These are phyloP conservation scores for Drosophila mauritiana DNA, from an alignment of 1,140 invertebrate species.

Conservation along the genomic window DNA sequence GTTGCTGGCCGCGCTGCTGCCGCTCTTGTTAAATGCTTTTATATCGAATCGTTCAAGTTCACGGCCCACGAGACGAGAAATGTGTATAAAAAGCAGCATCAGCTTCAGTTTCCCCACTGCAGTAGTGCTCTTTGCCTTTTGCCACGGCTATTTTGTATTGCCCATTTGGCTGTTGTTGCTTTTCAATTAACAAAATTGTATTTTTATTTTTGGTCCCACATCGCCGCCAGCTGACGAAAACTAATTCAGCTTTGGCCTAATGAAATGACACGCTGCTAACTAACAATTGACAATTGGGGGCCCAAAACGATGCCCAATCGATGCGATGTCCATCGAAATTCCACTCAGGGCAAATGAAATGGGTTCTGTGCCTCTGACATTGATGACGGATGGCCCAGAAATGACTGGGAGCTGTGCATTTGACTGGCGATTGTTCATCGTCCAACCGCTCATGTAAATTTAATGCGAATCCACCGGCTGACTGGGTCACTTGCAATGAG, in stretches of 20 bases:
- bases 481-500: constrained; percentile 33
- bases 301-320: constrained; percentile 27
- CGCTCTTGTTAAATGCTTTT: constrained; percentile 75
- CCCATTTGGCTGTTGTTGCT: constrained; percentile 37
- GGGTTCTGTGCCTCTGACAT: constrained; percentile 19
- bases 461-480: constrained; percentile 28
- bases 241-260: constrained; percentile 53
- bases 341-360: constrained; percentile 7
- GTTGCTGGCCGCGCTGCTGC: constrained; percentile 51
- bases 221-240: constrained; percentile 31
- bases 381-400: constrained; percentile 43
- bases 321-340: neutral
- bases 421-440: constrained; percentile 56
- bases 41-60: constrained; percentile 74
- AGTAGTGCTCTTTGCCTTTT: constrained; percentile 26
- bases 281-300: constrained; percentile 21
- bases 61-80: constrained; percentile 57
- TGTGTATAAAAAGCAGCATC: constrained; percentile 43
- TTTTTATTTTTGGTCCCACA: constrained; percentile 48
- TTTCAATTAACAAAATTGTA: constrained; percentile 72
- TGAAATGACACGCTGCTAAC: constrained; percentile 17
- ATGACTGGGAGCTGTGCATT: constrained; percentile 39
- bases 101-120: constrained; percentile 49
- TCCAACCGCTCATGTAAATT: constrained; percentile 56
- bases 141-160: constrained; percentile 21